Percentiles rank a stretch among this genome's conserved stretches.
Conservation (phyloP, 2,797 vertebrate genomes). For the Sebastes minor region DNA sequence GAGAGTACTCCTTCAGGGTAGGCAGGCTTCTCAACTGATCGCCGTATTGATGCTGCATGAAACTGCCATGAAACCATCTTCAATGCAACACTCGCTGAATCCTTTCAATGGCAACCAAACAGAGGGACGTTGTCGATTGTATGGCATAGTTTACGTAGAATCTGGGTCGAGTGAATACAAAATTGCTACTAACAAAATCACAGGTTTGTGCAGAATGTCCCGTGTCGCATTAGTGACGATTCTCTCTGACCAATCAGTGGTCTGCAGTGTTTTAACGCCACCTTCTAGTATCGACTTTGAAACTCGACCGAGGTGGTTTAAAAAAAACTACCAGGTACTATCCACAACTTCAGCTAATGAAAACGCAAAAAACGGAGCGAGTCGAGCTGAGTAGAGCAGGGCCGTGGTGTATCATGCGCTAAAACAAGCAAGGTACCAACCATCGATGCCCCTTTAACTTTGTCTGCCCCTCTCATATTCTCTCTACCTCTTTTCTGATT, state of each 20-base stretch:
- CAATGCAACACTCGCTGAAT: background rate
- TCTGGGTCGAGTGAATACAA: background rate
- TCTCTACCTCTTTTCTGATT: constrained; percentile 11
- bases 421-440: background rate
- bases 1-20: too few species aligned
- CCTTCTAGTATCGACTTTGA: background rate
- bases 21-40: too few species aligned
- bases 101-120: background rate
- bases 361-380: background rate
- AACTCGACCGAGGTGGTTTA: background rate
- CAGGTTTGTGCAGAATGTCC: background rate
- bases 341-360: background rate
- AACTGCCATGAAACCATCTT: too few species aligned
- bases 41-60: too few species aligned
- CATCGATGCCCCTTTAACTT: constrained; percentile 1
- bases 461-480: background rate
- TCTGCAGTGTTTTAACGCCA: background rate
- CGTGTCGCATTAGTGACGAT: background rate
- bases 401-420: background rate
- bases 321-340: background rate
- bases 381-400: background rate
- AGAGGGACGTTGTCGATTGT: background rate
- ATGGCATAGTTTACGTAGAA: background rate
- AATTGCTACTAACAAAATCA: background rate
- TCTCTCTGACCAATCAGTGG: background rate